Conservation (phyloP, 2,113 vertebrate species). For the Fulica atra region DNA sequence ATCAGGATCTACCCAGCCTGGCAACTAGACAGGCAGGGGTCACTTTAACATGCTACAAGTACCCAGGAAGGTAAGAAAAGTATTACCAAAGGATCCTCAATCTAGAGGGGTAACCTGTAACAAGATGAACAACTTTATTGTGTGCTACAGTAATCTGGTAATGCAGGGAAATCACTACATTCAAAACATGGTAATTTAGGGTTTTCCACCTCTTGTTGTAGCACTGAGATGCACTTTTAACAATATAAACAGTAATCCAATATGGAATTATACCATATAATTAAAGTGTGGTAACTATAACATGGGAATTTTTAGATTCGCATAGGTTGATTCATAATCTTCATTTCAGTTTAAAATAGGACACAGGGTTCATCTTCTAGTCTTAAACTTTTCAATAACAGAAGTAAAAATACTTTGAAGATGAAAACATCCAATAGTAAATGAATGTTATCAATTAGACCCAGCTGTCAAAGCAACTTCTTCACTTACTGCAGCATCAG, state of each 20-base stretch:
- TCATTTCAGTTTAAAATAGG: background rate
- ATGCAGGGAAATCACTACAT: background rate
- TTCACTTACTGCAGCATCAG: background rate
- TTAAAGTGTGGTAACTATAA: background rate
- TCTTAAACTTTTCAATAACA: background rate
- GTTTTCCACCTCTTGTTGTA: accelerated
- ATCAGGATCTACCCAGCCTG: background rate
- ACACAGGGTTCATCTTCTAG: background rate
- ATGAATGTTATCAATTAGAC: background rate
- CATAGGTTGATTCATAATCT: background rate
- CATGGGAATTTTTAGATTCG: background rate
- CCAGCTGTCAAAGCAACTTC: background rate
- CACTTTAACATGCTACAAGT: background rate
- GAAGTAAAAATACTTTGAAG: background rate
- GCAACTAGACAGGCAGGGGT: background rate
- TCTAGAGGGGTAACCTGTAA: background rate
- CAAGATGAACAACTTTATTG: background rate
- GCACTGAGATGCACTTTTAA: background rate
- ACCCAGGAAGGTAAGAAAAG: background rate
- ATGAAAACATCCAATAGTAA: background rate
- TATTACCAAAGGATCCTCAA: background rate
- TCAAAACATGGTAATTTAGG: background rate
- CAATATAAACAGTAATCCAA: background rate
- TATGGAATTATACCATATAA: background rate
- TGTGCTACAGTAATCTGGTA: background rate